Evolutionary conservation across 2,113 vertebrate species (phyloP).

Genomic region (Tachysurus fulvidraco): DNA sequence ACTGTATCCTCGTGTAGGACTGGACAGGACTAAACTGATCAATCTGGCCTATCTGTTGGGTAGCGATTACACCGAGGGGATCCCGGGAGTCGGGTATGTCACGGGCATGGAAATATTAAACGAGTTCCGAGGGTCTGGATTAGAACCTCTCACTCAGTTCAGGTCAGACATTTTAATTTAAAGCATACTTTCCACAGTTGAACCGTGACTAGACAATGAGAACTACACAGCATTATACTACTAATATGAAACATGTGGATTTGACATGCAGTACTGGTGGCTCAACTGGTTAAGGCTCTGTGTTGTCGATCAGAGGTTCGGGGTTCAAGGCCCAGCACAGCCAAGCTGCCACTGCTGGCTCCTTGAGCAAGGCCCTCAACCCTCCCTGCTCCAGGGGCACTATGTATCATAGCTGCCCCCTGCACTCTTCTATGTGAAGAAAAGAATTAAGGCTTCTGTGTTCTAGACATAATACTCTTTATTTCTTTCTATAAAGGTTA

Average conservation of each 20-base stretch:
- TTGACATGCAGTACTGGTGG: not conserved
- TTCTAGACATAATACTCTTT: not conserved
- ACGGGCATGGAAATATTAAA: constrained; percentile 98
- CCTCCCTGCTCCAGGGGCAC: too few relatives aligned
- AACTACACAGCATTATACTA: not conserved
- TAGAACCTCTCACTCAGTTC: constrained; percentile 85
- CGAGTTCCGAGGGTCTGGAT: constrained; percentile 88
- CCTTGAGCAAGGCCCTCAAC: too few relatives aligned
- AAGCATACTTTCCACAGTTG: not conserved
- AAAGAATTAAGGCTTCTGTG: too few relatives aligned
- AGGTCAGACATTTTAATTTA: constrained; percentile 65
- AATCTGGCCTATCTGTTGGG: constrained; percentile 96
- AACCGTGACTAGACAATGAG: not conserved
- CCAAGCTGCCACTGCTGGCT: too few relatives aligned
- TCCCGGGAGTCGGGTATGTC: constrained; percentile 89
- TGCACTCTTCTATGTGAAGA: too few relatives aligned
- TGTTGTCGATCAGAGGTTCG: too few relatives aligned
- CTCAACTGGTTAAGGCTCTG: too few relatives aligned
- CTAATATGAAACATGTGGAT: not conserved
- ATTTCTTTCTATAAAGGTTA: too few relatives aligned
- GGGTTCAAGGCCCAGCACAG: too few relatives aligned
- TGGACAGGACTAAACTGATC: constrained; percentile 90
- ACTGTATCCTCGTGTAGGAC: constrained; percentile 68
- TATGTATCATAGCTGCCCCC: too few relatives aligned
- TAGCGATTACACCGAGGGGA: constrained; percentile 95